Evolutionary conservation across 2,797 vertebrate species (phyloP).

Genomic region (Sebastes trivittatus): DNA sequence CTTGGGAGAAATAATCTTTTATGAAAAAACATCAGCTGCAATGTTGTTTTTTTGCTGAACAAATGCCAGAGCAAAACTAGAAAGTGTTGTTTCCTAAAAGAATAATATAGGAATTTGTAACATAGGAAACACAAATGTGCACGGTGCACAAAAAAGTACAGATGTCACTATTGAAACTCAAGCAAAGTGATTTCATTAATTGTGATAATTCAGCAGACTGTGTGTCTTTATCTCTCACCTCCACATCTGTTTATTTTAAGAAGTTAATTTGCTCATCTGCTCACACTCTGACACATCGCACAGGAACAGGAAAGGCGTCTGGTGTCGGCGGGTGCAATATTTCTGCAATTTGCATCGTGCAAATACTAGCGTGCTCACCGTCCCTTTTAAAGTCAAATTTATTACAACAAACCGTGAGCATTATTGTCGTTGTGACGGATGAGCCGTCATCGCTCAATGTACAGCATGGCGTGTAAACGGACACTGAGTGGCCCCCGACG

Average conservation of each 20-base stretch:
- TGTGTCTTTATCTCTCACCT: neutral
- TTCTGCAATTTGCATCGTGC: conserved; percentile 19
- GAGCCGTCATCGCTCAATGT: conserved; percentile 12
- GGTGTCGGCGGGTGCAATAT: conserved; percentile 8
- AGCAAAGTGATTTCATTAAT: neutral
- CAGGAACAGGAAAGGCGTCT: conserved; percentile 43
- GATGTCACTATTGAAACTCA: neutral
- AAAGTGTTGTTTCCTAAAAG: neutral
- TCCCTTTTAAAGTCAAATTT: neutral
- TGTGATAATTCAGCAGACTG: neutral
- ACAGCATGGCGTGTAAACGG: conserved; percentile 41
- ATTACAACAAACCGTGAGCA: conserved; percentile 15
- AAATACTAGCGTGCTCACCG: neutral
- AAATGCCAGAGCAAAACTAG: neutral
- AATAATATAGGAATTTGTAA: neutral
- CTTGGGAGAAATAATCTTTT: neutral
- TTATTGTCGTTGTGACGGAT: conserved; percentile 18
- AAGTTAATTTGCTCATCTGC: neutral
- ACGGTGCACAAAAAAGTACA: neutral
- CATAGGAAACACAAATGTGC: too few species aligned
- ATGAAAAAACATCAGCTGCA: conserved; percentile 15
- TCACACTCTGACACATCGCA: conserved; percentile 26
- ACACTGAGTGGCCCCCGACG: conserved; percentile 51
- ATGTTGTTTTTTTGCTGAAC: neutral
- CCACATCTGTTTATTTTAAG: conserved; percentile 25